A percentile compares a stretch with the other conserved stretches of the same genome.
Conservation (phyloP, 2,888 invertebrate genomes). For the Drosophila mimica region DNA sequence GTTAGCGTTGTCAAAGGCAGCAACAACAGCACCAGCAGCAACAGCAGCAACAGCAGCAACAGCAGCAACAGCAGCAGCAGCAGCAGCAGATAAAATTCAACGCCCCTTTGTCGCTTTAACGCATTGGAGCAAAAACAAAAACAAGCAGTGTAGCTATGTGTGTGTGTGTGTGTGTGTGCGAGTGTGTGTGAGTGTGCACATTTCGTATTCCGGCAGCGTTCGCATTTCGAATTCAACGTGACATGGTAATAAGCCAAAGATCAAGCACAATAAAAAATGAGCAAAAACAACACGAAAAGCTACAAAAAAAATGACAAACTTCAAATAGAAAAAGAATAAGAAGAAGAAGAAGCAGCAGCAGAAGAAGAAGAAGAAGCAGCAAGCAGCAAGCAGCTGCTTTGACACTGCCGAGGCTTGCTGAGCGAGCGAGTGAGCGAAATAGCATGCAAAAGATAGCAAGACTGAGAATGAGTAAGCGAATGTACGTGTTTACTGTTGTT, state of each 20-base stretch:
- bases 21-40: constrained; percentile 5
- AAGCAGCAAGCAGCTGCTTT: constrained; percentile 49
- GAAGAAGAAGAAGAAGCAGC: constrained; percentile 27
- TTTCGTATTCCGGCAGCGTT: constrained; percentile 68
- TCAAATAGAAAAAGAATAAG: constrained; percentile 38
- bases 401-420: constrained; percentile 38
- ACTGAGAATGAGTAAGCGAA: constrained; percentile 37
- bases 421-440: constrained; percentile 29
- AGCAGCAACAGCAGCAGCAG: neutral
- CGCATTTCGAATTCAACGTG: constrained; percentile 74
- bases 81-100: constrained; percentile 46
- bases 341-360: constrained; percentile 17
- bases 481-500: constrained; percentile 18
- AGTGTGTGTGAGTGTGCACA: constrained; percentile 25
- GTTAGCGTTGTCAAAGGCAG: constrained; percentile 58
- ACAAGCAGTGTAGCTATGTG: constrained; percentile 8
- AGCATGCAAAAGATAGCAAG: neutral
- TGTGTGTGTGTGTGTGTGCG: neutral
- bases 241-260: constrained; percentile 83
- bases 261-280: constrained; percentile 77
- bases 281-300: constrained; percentile 43
- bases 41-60: neutral
- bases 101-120: constrained; percentile 75
- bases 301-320: constrained; percentile 46
- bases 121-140: constrained; percentile 46